These are phyloP conservation scores for Oryzias sinensis DNA, from an alignment of 2,797 vertebrate genomes.

Conservation along the genomic window DNA sequence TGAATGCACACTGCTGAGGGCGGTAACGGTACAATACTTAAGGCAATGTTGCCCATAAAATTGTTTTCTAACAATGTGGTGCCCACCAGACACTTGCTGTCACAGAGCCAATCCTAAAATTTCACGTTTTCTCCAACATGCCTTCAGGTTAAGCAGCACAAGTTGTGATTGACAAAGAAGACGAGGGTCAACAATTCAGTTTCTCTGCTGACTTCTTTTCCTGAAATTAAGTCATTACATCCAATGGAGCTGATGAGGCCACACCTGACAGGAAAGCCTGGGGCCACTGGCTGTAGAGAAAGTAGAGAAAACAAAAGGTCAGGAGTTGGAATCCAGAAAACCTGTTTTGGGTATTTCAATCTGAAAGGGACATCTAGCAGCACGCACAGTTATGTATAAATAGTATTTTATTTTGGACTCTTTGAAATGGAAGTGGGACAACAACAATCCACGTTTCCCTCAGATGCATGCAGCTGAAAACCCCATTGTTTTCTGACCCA, in stretches of 20 bases:
- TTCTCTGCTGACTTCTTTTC: conserved; percentile 56
- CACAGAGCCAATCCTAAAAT: conserved; percentile 32
- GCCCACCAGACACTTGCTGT: too few relatives aligned
- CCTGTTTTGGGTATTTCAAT: conserved; percentile 21
- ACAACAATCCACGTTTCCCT: conserved; percentile 36
- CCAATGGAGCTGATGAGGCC: conserved; percentile 50
- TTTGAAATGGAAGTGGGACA: conserved; percentile 16
- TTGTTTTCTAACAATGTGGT: too few relatives aligned
- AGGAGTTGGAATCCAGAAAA: conserved; percentile 24
- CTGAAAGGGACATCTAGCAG: conserved; percentile 41
- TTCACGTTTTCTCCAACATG: conserved; percentile 6
- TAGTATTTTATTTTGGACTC: conserved; percentile 45
- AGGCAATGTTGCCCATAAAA: too few relatives aligned
- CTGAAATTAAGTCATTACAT: conserved; percentile 67
- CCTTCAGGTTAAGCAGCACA: conserved; percentile 10
- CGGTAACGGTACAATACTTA: too few relatives aligned
- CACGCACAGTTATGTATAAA: conserved; percentile 16
- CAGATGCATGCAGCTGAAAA: conserved; percentile 44
- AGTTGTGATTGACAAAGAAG: conserved; percentile 27
- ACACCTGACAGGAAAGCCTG: conserved; percentile 69
- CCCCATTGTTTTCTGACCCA: conserved; percentile 32
- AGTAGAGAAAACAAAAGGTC: conserved; percentile 31
- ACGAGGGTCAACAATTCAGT: conserved; percentile 41
- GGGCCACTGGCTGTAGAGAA: conserved; percentile 37
- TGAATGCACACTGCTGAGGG: too few relatives aligned